Conservation (phyloP, 2,113 vertebrate genomes). For the Gallinago media region DNA sequence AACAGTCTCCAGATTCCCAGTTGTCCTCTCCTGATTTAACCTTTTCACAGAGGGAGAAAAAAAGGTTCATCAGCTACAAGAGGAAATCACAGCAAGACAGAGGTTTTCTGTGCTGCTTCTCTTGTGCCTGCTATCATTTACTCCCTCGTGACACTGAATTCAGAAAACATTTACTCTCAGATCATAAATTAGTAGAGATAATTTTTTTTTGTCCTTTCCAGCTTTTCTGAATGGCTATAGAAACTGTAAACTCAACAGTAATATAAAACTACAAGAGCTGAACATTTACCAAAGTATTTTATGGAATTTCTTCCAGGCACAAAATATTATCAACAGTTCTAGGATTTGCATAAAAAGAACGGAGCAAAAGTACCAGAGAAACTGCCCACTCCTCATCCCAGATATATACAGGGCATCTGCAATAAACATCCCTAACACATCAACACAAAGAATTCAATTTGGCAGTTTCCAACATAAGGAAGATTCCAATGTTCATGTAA, state of each 20-base stretch:
- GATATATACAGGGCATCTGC: neutral
- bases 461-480: neutral
- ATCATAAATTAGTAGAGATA: neutral
- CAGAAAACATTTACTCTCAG: neutral
- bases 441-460: neutral
- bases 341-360: neutral
- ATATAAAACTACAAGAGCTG: neutral
- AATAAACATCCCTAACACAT: neutral
- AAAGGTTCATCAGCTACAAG: neutral
- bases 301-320: neutral
- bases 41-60: neutral
- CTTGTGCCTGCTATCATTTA: neutral
- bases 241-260: neutral
- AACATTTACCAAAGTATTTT: neutral
- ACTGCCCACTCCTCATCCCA: neutral
- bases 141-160: neutral
- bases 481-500: neutral
- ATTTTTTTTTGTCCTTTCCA: neutral
- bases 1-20: neutral
- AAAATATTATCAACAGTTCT: neutral
- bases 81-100: neutral
- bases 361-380: neutral
- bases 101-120: fast-evolving
- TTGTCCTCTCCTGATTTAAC: neutral
- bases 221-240: neutral